These are phyloP conservation scores for Harmothoe impar DNA, from an alignment of 2,888 invertebrate species.

Conservation along the genomic window DNA sequence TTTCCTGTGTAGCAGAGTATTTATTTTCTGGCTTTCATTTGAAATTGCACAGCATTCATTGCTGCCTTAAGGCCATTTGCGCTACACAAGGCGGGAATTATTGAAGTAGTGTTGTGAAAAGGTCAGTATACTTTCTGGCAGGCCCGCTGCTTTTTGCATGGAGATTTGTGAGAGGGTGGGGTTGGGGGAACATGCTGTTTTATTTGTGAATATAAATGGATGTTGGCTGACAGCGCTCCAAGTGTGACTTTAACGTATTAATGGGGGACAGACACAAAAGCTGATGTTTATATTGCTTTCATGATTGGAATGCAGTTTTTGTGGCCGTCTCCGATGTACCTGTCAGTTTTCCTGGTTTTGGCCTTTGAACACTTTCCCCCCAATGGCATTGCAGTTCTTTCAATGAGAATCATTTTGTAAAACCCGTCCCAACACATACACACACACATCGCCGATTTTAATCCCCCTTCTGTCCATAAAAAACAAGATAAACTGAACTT, in stretches of 20 bases:
- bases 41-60: conserved; percentile 23
- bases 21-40: conserved; percentile 11
- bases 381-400: neutral
- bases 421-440: neutral
- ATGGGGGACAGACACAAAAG: neutral
- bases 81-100: neutral
- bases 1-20: neutral
- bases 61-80: conserved; percentile 22
- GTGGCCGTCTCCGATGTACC: neutral
- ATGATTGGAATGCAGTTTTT: neutral
- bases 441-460: neutral
- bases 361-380: conserved; percentile 16
- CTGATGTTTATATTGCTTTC: conserved; percentile 47
- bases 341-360: neutral
- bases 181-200: neutral
- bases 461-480: neutral
- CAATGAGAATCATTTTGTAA: neutral
- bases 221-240: neutral
- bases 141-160: neutral
- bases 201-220: conserved; percentile 49
- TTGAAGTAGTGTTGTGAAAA: conserved; percentile 29
- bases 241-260: conserved; percentile 34
- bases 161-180: neutral
- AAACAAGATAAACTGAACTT: no score
- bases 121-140: conserved; percentile 37